Base-by-base conservation (phyloP, 2,888 invertebrate species). In the Syrista parreyssii region DNA sequence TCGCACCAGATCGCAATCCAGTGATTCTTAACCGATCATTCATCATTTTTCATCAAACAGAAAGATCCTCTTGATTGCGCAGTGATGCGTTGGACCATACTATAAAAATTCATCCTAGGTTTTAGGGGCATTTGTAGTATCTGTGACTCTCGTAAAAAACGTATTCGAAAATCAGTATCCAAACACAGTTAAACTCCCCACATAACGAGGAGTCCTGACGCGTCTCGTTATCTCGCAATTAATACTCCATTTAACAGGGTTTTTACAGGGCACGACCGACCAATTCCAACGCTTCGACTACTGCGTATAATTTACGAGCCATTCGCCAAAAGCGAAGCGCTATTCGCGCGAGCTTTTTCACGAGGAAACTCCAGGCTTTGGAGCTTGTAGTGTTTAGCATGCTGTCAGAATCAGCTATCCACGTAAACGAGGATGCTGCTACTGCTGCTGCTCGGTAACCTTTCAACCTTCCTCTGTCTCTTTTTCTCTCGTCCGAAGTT, bases 331-430 rank as follows among this genome's bases (percentile, higher is more conserved):
- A 74, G 55, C 73, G 68, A 68, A 31, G 34, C 74, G 55, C 30
- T 68, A 77, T 74, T 77, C 74, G 77, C 74, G 31, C 36, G 12
- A 68, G 32, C 74, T 74, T 77, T 77, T 77, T 68, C 23, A 71
- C 9, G 31, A 31, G 55, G 23, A 55, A 55, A 55, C 23, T 55
- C 55, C 23, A 55, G 55, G 55, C 55, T 55, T 55, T 0, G 15
- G 55, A 9, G 55, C 55, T 55, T 55, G 55, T 55, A 23, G 55
- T 55, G 23, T 55, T 1, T 23, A 55, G 55, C 23, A 55, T 55
- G 55, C 9, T 55, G 55, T 55, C 55, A 55, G 23, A 55, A 23
- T 23, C 55, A 55, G 23, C 23, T 23, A 55, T 55, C 6, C 55
- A 55, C 55, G 55, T 55, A 23, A 23, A 55, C 23, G 23, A 23